Base-by-base conservation (phyloP, 2,113 vertebrate species). In the Odontophorus gujanensis region DNA sequence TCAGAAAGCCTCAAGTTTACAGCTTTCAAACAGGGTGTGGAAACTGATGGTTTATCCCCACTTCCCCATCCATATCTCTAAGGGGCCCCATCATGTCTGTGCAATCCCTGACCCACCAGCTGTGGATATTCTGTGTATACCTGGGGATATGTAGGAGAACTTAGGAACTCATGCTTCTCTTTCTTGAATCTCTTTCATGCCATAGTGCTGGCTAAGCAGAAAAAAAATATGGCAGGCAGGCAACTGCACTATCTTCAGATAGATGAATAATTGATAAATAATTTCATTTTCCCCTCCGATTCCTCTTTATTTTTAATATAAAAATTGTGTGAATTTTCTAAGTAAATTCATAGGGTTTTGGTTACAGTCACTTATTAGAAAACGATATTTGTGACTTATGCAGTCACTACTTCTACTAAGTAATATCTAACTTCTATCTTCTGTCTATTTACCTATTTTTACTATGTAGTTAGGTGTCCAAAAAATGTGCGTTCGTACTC, bases 361-460 rank as follows among this genome's bases (percentile, higher is more conserved):
- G 4, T 75, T 65, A 16, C 3, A 36, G 4, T 50, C 24, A 59
- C 2, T 28, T 30, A 63, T 78, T 85, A 59, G 24, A 38, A 90
- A 67, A 53, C 1, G 72, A 5, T 4, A 68, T 75, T 3, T 7
- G 6, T 76, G 5, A 36, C 63, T 62, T 32, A 15, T 42, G 6
- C 6, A 50, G 17, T 28, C 38, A 42, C 5, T n/a, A 4, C 88
- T 92, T 92, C 57, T 2, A 28, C 51, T n/a, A 80, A 65, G 68
- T n/a, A 76, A 10, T 81, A 59, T 55, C 61, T 77, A 11, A 1
- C 32, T 42, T 38, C 57, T 72, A 8, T 42, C 53, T 79, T 96
- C 95, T 97, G 94, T 85, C 81, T 98, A 98, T 98, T 98, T 98
- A 96, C 81, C 66, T 98, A 96, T 97, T 95, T 97, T 88, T 94